These are phyloP conservation scores for Graphium colonna DNA, from an alignment of 2,888 invertebrate species.

Conservation along the genomic window DNA sequence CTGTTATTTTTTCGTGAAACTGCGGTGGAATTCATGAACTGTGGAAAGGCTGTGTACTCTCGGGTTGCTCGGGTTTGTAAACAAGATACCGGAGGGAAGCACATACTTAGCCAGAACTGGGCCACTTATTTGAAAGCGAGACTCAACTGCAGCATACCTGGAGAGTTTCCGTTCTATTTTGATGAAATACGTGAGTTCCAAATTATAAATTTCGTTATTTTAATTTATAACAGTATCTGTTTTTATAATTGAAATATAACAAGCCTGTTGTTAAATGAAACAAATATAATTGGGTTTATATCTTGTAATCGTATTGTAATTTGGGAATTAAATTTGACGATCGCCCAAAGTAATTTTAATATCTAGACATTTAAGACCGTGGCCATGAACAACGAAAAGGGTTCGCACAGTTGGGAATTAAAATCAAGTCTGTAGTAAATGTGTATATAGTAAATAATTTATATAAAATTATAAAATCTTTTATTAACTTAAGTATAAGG, in stretches of 20 bases:
- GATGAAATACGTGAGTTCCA: conserved; percentile 85
- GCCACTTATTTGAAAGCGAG: conserved; percentile 84
- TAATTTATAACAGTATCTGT: too few species aligned
- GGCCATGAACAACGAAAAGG: conserved; percentile 9
- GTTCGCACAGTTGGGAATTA: conserved; percentile 13
- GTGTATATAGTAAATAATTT: too few species aligned
- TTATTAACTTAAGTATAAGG: too few species aligned
- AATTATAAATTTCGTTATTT: too few species aligned
- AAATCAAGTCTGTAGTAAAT: too few species aligned
- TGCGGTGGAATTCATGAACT: conserved; percentile 84
- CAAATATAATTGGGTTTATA: too few species aligned
- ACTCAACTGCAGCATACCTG: conserved; percentile 85
- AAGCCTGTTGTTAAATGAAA: too few species aligned
- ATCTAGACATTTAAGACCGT: too few species aligned
- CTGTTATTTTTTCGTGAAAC: conserved; percentile 87
- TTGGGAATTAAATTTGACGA: not conserved
- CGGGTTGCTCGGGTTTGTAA: conserved; percentile 88
- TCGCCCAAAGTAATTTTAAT: too few species aligned
- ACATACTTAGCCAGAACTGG: conserved; percentile 84
- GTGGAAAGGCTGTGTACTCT: conserved; percentile 85
- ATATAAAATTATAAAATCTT: too few species aligned
- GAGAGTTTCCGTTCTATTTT: conserved; percentile 87
- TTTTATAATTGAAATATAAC: too few species aligned
- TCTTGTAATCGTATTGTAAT: too few species aligned
- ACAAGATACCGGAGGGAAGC: conserved; percentile 83